Evolutionary conservation across 2,113 vertebrate species (phyloP).

Genomic region (Nicator chloris): DNA sequence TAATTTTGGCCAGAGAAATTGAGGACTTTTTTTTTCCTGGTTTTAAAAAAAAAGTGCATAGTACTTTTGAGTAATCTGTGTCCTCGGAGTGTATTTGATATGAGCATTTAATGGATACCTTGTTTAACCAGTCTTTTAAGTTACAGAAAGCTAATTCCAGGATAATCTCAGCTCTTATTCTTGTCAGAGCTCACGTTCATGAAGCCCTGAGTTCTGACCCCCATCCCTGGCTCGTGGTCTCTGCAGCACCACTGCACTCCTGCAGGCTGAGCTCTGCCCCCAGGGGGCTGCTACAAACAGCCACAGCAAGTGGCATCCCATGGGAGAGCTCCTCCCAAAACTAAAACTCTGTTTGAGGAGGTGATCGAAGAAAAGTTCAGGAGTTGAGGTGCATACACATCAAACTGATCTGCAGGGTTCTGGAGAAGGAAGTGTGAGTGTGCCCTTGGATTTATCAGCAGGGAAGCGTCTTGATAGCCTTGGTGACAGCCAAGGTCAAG

Average conservation of each 20-base stretch:
- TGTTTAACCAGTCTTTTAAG: not conserved
- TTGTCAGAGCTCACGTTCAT: not conserved
- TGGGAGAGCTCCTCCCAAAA: not conserved
- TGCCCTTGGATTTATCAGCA: not conserved
- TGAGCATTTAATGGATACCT: not conserved
- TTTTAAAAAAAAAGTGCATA: not conserved
- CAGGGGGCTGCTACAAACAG: not conserved
- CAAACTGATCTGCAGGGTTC: not conserved
- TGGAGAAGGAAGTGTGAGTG: not conserved
- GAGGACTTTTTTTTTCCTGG: not conserved
- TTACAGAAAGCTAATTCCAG: not conserved
- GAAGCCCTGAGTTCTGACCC: not conserved
- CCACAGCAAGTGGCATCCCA: not conserved
- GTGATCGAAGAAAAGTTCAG: not conserved
- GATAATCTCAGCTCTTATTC: not conserved
- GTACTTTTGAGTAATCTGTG: not conserved
- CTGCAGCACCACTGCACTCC: not conserved
- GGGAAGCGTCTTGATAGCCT: not conserved
- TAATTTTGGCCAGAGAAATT: slow-evolving; percentile 42
- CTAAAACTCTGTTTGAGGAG: not conserved
- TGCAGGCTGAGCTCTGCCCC: not conserved
- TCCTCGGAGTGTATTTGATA: not conserved
- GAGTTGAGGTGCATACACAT: not conserved
- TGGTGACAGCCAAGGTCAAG: not conserved
- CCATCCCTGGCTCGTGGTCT: not conserved